Evolutionary conservation across 2,113 vertebrate species (phyloP), one percentile per base, ranked within the genome.

Genomic region (Otocyon megalotis): DNA sequence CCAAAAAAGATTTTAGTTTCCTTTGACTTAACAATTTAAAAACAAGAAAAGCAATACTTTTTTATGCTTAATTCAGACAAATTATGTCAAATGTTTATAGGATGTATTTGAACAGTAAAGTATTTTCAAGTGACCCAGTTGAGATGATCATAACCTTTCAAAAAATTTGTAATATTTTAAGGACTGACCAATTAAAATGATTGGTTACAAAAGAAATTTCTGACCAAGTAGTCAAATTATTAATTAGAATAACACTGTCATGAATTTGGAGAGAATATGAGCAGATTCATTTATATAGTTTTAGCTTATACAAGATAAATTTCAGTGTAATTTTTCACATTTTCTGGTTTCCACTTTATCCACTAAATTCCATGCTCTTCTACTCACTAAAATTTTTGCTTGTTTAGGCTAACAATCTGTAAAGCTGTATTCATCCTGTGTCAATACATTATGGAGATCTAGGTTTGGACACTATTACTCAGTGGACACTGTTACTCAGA

Each of bases 391-490:
- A 62, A 74, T 24, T 32, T 2, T n/a, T 87, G 30, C 85, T 82
- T 88, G 48, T 87, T 95, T 91, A 90, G 5, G 4, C 67, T 91
- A 93, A 60, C 35, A 87, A 53, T 82, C 30, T 88, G 26, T 53
- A 85, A 71, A 48, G 5, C 13, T 85, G 1, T 86, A 22, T 15
- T 60, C 63, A 28, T 17, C 32, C 17, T 86, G 4, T 48, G 26
- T 50, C 48, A 83, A n/a, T 90, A 56, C 56, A 48, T 89, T 67
- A 74, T 76, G n/a, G 65, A 93, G 95, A 84, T 94, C 58, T 82
- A 83, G 17, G 6, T 84, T 92, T 90, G 54, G 37, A 32, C 11
- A 80, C 8, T 77, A 82, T 95, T 79, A 43, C 50, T n/a, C 67
- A 35, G 32, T 35, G 67, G 67, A 19, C 37, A 87, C 69, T 87